Conservation (phyloP, 2,888 invertebrate species). For the Cremastinae sp. region DNA sequence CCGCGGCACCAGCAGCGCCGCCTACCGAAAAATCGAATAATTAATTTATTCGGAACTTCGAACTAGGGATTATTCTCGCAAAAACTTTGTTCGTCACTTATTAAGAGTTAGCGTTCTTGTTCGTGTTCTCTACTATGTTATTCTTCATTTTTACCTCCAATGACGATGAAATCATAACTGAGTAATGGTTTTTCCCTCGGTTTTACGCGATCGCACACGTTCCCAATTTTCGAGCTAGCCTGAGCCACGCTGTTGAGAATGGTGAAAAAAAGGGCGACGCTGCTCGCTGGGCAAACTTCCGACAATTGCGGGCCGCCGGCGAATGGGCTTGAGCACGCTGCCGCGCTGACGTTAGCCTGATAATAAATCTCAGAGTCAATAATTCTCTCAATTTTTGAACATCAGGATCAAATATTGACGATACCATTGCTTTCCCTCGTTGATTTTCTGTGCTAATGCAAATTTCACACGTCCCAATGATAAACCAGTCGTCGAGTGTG, state of each 20-base stretch:
- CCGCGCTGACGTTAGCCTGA: conserved; percentile 21
- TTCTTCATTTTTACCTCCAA: conserved; percentile 80
- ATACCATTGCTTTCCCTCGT: too few species aligned
- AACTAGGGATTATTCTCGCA: too few species aligned
- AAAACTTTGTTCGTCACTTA: too few species aligned
- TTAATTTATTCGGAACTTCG: too few species aligned
- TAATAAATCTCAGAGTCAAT: not conserved
- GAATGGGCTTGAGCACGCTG: conserved; percentile 62
- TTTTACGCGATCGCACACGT: conserved; percentile 82
- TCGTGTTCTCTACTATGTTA: not conserved
- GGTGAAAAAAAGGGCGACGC: conserved; percentile 64
- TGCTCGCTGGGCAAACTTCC: conserved; percentile 64
- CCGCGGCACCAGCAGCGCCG: conserved; percentile 85
- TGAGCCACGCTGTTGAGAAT: conserved; percentile 66
- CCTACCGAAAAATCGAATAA: conserved; percentile 67
- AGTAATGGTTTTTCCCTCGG: conserved; percentile 78
- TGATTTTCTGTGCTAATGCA: too few species aligned
- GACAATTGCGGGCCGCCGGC: conserved; percentile 65
- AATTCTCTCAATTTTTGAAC: not conserved
- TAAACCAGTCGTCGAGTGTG: too few species aligned
- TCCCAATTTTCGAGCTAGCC: conserved; percentile 63
- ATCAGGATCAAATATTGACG: not conserved
- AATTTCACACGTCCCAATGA: too few species aligned
- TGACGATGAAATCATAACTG: conserved; percentile 85
- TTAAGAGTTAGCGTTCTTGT: too few species aligned